phyloP scores from a whole-genome alignment of 2,113 vertebrate genomes.

The Scopus umbretta region DNA sequence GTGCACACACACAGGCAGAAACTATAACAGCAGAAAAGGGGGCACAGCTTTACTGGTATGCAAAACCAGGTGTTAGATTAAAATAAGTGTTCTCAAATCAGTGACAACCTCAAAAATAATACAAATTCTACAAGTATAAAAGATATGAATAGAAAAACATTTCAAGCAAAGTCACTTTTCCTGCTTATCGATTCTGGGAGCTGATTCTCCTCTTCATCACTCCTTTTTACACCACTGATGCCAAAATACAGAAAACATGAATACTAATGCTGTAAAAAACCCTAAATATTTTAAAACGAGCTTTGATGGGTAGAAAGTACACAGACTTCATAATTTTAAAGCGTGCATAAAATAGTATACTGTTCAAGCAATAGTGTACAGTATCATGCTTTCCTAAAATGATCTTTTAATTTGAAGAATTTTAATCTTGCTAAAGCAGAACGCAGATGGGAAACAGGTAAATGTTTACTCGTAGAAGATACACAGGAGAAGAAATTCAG shows the following conservation, averaged over 20 bases:
- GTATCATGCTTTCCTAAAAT: background rate
- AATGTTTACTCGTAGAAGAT: background rate
- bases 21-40: background rate
- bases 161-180: background rate
- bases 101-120: background rate
- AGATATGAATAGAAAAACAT: background rate
- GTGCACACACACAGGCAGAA: background rate
- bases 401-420: background rate
- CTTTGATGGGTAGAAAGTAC: background rate
- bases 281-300: background rate
- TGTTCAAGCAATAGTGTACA: background rate
- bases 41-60: background rate
- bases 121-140: background rate
- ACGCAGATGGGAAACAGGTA: background rate
- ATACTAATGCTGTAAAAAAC: background rate
- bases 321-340: background rate
- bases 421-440: background rate
- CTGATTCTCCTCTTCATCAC: background rate
- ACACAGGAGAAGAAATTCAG: background rate
- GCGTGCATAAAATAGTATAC: background rate
- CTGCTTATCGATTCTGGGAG: background rate
- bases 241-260: background rate
- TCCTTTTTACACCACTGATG: background rate
- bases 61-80: background rate
- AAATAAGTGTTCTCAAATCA: background rate